Conservation (phyloP, 2,888 invertebrate genomes). For the Eupelmus urozonus region DNA sequence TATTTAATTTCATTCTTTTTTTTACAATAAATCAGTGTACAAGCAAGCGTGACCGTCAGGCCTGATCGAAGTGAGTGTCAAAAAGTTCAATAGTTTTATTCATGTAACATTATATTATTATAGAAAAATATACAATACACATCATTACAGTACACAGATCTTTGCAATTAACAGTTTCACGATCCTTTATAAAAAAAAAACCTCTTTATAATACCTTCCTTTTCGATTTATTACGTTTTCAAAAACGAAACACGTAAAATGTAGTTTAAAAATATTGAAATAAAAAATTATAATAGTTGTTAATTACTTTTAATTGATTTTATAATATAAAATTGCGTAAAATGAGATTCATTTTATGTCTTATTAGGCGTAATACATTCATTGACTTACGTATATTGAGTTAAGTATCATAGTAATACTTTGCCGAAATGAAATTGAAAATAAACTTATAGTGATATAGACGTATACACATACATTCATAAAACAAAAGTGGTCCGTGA, state of each 20-base stretch:
- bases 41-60: slow-evolving; percentile 43
- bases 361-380: slow-evolving; percentile 25
- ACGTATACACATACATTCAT: slow-evolving; percentile 30
- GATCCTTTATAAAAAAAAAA: slow-evolving; percentile 25
- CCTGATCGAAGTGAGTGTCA: slow-evolving; percentile 46
- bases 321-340: slow-evolving; percentile 23
- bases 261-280: too few species aligned
- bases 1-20: slow-evolving; percentile 46
- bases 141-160: slow-evolving; percentile 48
- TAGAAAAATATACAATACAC: slow-evolving; percentile 60
- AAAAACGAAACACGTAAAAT: slow-evolving; percentile 18
- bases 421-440: slow-evolving; percentile 37
- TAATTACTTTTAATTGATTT: slow-evolving; percentile 28
- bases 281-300: slow-evolving; percentile 4
- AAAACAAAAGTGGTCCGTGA: slow-evolving; percentile 19
- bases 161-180: slow-evolving; percentile 35
- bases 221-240: background rate
- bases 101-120: slow-evolving; percentile 54
- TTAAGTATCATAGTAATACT: slow-evolving; percentile 52
- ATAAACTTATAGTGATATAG: slow-evolving; percentile 23
- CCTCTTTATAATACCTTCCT: background rate
- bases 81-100: slow-evolving; percentile 54
- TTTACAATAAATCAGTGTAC: slow-evolving; percentile 54
- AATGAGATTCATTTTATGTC: slow-evolving; percentile 41
- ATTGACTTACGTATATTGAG: slow-evolving; percentile 42